phyloP scores from a whole-genome alignment of 2,113 vertebrate genomes.

The Leptosomus discolor region DNA sequence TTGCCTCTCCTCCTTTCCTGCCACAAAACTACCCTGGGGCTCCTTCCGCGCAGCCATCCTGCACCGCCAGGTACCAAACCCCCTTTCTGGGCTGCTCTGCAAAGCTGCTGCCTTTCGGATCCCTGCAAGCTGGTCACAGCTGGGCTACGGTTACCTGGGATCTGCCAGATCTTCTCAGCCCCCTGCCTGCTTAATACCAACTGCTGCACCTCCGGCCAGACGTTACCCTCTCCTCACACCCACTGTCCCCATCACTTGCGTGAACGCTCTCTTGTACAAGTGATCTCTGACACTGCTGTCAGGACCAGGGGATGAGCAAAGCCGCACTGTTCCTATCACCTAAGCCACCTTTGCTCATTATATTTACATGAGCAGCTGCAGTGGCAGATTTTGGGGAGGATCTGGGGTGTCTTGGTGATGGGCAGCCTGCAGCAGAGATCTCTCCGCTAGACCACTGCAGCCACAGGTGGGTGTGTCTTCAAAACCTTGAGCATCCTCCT shows the following conservation, averaged over 20 bases:
- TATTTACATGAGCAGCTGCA: background rate
- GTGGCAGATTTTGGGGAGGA: background rate
- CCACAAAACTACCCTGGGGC: accelerated
- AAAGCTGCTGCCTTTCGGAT: background rate
- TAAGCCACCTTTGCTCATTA: background rate
- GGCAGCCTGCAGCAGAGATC: background rate
- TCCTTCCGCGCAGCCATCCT: background rate
- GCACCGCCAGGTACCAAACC: background rate
- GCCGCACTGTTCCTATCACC: background rate
- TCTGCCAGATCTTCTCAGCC: background rate
- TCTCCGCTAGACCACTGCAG: background rate
- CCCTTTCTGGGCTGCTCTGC: background rate
- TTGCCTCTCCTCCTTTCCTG: background rate
- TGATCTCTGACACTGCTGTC: background rate
- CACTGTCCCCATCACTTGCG: background rate
- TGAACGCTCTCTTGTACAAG: background rate
- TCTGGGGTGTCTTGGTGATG: background rate
- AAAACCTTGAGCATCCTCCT: background rate
- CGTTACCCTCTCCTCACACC: background rate
- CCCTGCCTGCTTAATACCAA: background rate
- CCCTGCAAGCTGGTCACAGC: background rate
- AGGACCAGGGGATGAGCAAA: background rate
- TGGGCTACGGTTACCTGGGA: background rate
- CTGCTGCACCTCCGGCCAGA: background rate
- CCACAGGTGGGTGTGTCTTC: background rate